Evolutionary conservation across 2,113 vertebrate species (phyloP).

Genomic region (Ageneiosus marmoratus): DNA sequence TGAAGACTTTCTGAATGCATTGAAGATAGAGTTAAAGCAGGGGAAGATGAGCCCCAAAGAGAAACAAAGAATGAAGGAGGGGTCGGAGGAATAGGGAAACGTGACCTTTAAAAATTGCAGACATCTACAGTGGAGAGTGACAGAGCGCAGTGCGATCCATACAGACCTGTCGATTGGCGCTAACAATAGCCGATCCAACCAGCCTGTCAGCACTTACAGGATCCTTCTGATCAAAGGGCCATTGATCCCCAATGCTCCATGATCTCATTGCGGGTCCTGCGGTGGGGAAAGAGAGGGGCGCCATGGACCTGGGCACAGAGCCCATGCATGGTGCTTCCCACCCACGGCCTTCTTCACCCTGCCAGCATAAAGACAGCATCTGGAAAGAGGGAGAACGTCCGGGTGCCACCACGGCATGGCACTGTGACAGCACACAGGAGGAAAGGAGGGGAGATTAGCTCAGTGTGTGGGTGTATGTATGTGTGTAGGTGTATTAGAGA

Average conservation of each 20-base stretch:
- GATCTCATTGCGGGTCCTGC: constrained; percentile 62
- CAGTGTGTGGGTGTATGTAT: constrained; percentile 32
- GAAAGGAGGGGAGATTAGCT: constrained; percentile 13
- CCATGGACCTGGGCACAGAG: constrained; percentile 39
- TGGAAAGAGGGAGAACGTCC: constrained; percentile 39
- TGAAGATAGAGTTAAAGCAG: not conserved
- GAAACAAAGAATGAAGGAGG: constrained; percentile 29
- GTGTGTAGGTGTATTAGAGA: constrained; percentile 17
- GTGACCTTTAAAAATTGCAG: constrained; percentile 91
- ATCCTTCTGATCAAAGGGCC: constrained; percentile 78
- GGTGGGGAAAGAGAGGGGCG: constrained; percentile 43
- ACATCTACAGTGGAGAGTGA: constrained; percentile 75
- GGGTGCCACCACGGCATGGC: constrained; percentile 47
- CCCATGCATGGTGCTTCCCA: constrained; percentile 42
- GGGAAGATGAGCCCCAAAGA: constrained; percentile 12
- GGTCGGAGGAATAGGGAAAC: constrained; percentile 46
- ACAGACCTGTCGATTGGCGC: constrained; percentile 82
- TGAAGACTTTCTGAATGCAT: too few species aligned
- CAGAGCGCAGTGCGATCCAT: constrained; percentile 76
- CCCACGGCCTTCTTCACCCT: constrained; percentile 32
- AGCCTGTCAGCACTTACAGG: constrained; percentile 79
- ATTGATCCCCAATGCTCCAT: constrained; percentile 73
- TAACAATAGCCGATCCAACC: constrained; percentile 79
- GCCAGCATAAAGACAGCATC: constrained; percentile 55
- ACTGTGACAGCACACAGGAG: constrained; percentile 32